Percentiles rank a stretch among this genome's conserved stretches.
Conservation (phyloP, 2,888 invertebrate genomes). For the Apotomis turbidana region DNA sequence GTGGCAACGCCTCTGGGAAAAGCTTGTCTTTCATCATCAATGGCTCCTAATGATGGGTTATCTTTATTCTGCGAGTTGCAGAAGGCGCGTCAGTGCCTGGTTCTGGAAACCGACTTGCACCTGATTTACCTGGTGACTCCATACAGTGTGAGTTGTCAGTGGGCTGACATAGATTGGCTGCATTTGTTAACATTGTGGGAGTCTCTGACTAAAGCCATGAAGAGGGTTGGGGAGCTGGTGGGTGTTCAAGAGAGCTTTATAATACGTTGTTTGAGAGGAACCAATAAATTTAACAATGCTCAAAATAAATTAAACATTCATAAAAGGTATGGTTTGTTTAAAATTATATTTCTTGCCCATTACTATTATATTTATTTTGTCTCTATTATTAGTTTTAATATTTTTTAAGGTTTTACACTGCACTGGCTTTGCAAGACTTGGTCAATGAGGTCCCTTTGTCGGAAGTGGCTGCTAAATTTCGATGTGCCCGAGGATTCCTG, state of each 20-base stretch:
- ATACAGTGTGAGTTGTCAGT: constrained; percentile 92
- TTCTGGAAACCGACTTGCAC: constrained; percentile 97
- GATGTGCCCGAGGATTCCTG: constrained; percentile 93
- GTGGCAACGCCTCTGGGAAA: constrained; percentile 94
- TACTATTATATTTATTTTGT: not conserved
- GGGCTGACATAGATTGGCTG: constrained; percentile 92
- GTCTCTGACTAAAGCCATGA: constrained; percentile 89
- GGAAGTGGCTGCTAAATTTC: constrained; percentile 92
- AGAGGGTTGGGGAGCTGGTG: constrained; percentile 93
- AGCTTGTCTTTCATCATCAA: constrained; percentile 95
- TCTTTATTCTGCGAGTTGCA: constrained; percentile 95
- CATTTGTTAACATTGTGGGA: constrained; percentile 92
- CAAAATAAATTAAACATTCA: constrained; percentile 85
- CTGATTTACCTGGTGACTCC: constrained; percentile 98
- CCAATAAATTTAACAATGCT: constrained; percentile 82
- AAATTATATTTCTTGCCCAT: not conserved
- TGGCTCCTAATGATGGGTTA: constrained; percentile 97
- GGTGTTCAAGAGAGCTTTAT: constrained; percentile 95
- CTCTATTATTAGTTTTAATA: constrained; percentile 10
- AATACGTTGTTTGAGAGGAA: constrained; percentile 89
- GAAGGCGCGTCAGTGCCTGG: constrained; percentile 94
- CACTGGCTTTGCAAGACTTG: constrained; percentile 95
- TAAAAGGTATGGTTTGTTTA: constrained; percentile 78
- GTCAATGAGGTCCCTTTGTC: constrained; percentile 94
- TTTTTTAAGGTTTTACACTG: constrained; percentile 90